Conservation (phyloP, 2,113 vertebrate species). For the Muntiacus reevesi region DNA sequence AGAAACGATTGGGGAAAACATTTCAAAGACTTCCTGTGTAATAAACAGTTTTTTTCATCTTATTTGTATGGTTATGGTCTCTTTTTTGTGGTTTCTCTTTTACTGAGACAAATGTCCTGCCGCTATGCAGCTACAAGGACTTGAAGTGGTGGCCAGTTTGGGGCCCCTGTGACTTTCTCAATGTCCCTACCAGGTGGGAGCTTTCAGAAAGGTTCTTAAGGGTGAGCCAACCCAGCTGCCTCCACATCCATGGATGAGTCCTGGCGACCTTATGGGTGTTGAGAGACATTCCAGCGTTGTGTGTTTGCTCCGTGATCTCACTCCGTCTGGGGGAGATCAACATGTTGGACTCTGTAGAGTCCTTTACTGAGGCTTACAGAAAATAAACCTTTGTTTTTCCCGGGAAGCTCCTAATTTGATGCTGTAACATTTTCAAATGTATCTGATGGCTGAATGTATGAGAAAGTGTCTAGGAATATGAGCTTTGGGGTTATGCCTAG, state of each 20-base stretch:
- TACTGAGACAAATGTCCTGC: neutral
- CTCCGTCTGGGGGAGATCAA: neutral
- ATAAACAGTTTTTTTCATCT: neutral
- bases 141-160: neutral
- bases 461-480: neutral
- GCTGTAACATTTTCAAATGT: neutral
- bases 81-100: neutral
- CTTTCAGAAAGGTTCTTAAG: neutral
- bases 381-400: constrained; percentile 13
- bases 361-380: neutral
- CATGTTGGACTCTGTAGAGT: neutral
- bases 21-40: neutral
- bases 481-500: constrained; percentile 12
- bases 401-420: constrained; percentile 8
- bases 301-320: neutral
- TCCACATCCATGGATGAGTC: neutral
- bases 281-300: neutral
- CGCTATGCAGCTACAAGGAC: neutral
- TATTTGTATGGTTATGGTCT: neutral
- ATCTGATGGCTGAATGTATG: neutral
- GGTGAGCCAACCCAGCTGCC: neutral
- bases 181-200: neutral
- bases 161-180: neutral
- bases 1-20: neutral
- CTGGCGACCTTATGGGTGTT: neutral